Percentiles rank a stretch among this genome's conserved stretches.
These are phyloP conservation scores for Enteromius viviparus DNA, from an alignment of 2,797 vertebrate species.

Conservation along the genomic window DNA sequence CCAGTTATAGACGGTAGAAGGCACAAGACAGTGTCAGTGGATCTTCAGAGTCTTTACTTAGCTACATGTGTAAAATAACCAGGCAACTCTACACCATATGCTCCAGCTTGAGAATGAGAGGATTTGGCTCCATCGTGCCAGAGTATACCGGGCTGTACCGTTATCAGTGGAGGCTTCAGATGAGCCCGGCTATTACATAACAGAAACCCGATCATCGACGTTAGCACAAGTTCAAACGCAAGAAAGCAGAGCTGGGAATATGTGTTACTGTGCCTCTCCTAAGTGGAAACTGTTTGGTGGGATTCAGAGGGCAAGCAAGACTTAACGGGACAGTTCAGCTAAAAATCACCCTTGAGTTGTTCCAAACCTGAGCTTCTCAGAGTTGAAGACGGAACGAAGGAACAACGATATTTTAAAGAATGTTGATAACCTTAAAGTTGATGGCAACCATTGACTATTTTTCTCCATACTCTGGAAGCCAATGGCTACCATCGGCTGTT, in stretches of 20 bases:
- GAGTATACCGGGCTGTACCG: not conserved
- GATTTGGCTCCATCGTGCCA: not conserved
- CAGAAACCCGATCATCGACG: slow-evolving; percentile 11
- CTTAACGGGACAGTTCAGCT: not conserved
- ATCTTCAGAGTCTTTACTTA: slow-evolving; percentile 8
- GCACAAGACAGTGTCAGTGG: slow-evolving; percentile 1
- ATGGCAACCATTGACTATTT: not conserved
- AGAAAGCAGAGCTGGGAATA: not conserved
- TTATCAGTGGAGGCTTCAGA: slow-evolving; percentile 1
- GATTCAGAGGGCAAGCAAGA: not conserved
- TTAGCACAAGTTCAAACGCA: not conserved
- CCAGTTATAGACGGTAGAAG: not conserved
- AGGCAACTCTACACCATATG: slow-evolving; percentile 5
- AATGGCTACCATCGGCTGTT: not conserved
- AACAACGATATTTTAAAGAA: not conserved
- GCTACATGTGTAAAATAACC: slow-evolving; percentile 6
- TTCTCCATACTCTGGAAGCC: not conserved
- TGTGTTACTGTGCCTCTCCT: not conserved
- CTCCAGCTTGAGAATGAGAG: not conserved
- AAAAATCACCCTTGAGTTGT: not conserved
- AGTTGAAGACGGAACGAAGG: not conserved
- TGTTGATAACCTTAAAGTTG: not conserved
- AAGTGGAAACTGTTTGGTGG: not conserved
- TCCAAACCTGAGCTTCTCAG: not conserved
- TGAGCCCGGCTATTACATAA: not conserved